Base-by-base conservation (phyloP, 2,888 invertebrate genomes). In the Lysandra bellargus region DNA sequence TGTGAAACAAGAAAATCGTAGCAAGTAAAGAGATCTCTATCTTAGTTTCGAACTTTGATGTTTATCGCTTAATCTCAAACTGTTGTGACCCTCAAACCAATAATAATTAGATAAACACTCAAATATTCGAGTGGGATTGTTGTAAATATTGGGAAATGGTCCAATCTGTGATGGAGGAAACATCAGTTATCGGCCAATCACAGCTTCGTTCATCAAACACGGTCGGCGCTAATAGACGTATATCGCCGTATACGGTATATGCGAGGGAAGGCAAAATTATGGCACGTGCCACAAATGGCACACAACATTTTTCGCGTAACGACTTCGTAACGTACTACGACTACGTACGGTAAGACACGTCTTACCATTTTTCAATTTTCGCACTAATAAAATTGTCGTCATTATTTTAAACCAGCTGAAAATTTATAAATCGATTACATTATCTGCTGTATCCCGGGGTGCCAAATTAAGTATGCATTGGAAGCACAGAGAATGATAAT, bases 121-220 rank as follows among this genome's bases (percentile, higher is more conserved):
- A 33, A 30, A 9, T 4, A 33, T 30, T 23, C 12, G 14, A 69
- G 69, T 78, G 40, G 40, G 40, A 57, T 76, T 76, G 57, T 76
- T 76, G 75, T 75, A 64, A 30, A 60, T 57, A 81, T 81, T 80
- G 85, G 93, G 92, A 92, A 92, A 93, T 91, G 83, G 88, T 86
- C 87, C 91, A 90, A 92, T 92, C 90, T 85, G 86, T 80, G 83
- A 84, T 85, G 83, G 84, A 84, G 92, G 92, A 92, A 92, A 91
- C 91, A 84, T 87, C 83, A 84, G 84, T 88, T 88, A 86, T 86
- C 85, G 85, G 86, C 86, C 90, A 89, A 91, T 92, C 88, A 87
- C 85, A 83, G 85, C 85, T 86, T 86, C 83, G 86, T 86, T 83
- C 84, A 84, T 82, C 83, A 83, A 82, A 84, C 83, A 78, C 44